Conservation (phyloP, 2,113 vertebrate species). For the Acinonyx jubatus region DNA sequence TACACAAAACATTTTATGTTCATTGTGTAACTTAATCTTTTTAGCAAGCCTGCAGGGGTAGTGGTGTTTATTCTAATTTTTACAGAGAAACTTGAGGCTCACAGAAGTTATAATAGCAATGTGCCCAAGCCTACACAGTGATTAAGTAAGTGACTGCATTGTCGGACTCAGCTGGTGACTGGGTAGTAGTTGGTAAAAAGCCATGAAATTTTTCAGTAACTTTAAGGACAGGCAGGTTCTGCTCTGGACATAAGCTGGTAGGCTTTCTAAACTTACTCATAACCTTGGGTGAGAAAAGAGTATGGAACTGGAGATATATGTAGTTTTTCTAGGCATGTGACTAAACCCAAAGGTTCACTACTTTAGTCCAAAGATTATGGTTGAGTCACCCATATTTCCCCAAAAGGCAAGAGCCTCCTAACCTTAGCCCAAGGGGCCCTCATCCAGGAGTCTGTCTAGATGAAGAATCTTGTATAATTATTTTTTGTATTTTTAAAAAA, state of each 20-base stretch:
- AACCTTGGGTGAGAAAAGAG: constrained; percentile 62
- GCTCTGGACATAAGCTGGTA: constrained; percentile 69
- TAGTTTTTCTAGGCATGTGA: constrained; percentile 46
- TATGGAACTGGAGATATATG: constrained; percentile 80
- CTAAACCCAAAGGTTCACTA: not conserved
- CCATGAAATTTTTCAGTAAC: constrained; percentile 82
- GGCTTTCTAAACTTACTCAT: constrained; percentile 78
- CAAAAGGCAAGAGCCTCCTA: not conserved
- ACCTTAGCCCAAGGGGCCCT: not conserved
- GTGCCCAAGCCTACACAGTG: not conserved
- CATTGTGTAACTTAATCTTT: constrained; percentile 10
- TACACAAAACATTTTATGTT: not conserved
- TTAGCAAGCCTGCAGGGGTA: not conserved
- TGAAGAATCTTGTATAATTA: not conserved
- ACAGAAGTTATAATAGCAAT: not conserved
- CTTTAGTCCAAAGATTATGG: not conserved
- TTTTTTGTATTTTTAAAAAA: not conserved
- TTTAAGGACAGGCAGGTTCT: constrained; percentile 78
- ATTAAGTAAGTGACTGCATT: not conserved
- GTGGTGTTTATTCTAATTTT: constrained; percentile 23
- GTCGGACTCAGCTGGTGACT: constrained; percentile 74
- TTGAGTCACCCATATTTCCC: not conserved
- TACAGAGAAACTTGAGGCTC: not conserved
- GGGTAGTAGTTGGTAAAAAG: constrained; percentile 80
- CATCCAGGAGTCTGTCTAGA: not conserved